These are phyloP conservation scores for Centropristis striata DNA, from an alignment of 2,113 vertebrate genomes.

Conservation along the genomic window DNA sequence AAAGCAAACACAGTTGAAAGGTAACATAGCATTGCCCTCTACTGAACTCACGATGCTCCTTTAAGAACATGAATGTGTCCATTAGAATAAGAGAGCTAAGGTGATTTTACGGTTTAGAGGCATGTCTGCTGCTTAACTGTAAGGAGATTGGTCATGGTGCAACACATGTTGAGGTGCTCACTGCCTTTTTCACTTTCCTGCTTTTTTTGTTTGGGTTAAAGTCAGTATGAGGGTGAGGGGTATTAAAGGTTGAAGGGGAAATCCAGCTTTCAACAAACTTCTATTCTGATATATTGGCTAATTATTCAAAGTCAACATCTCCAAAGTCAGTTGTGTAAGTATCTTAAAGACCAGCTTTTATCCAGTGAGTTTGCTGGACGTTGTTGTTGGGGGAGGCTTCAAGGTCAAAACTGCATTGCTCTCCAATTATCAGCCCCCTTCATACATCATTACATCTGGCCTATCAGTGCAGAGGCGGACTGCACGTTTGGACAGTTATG, in stretches of 20 bases:
- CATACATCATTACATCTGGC: conserved; percentile 25
- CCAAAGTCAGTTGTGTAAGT: neutral
- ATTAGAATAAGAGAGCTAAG: conserved; percentile 59
- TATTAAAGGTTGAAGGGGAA: too few relatives aligned
- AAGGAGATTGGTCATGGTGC: conserved; percentile 29
- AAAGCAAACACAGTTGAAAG: neutral
- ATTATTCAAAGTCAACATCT: neutral
- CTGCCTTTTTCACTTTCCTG: neutral
- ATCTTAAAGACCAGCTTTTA: neutral
- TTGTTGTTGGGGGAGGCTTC: neutral
- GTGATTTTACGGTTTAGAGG: conserved; percentile 48
- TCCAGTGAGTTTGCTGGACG: neutral
- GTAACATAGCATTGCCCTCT: neutral
- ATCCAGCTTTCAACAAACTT: neutral
- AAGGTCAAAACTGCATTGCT: conserved; percentile 15
- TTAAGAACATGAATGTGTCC: neutral
- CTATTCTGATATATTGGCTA: neutral
- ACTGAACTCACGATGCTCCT: neutral
- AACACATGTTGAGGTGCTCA: conserved; percentile 18
- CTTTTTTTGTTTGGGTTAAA: neutral
- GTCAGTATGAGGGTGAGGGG: neutral
- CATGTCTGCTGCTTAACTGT: conserved; percentile 27
- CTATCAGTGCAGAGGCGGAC: conserved; percentile 3
- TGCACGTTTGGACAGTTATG: conserved; percentile 9
- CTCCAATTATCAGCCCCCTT: conserved; percentile 2